Evolutionary conservation across 2,797 vertebrate genomes (phyloP), one percentile per base, ranked within the genome.

Genomic region (Australoheros facetus): DNA sequence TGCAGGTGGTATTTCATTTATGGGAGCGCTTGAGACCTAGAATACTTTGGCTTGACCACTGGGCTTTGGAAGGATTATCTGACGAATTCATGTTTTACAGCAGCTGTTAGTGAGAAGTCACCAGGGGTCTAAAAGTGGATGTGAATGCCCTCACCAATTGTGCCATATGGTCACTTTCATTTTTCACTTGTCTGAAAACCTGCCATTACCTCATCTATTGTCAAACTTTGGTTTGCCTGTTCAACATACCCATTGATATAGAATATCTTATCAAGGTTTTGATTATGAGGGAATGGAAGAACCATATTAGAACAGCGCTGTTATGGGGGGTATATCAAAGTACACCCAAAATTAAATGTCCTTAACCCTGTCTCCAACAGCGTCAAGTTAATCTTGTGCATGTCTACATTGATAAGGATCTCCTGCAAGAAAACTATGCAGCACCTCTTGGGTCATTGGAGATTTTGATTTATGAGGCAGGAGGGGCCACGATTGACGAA

Each of bases 31-130:
- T 90, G 77, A 93, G 87, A 94, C 94, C 90, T 90, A 95, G 95
- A 96, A 96, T 96, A 94, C 93, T 94, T 94, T 84, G 91, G 90
- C 95, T 94, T 96, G 95, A 96, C 95, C 94, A 54, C 90, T 71
- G 72, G 93, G 96, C 96, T 97, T 96, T 96, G 95, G 91, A 90
- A 93, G 92, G 92, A 95, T 96, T 96, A 95, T 93, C 90, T 91
- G 87, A 91, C 94, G 95, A 96, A 94, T 97, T 96, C 94, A 90
- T 96, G 94, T 96, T 97, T 97, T 97, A 95, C 95, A 95, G 92
- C 95, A 95, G 95, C 94, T 96, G 95, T 95, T 96, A 94, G 95
- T 93, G 91, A 92, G 95, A 92, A 96, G 95, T 95, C 96, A 96
- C 96, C 92, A 69, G 92, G 83, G 94, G 88, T 92, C 96, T 97